Evolutionary conservation across 2,888 invertebrate species (phyloP).

Genomic region (Pegoplata infirma): DNA sequence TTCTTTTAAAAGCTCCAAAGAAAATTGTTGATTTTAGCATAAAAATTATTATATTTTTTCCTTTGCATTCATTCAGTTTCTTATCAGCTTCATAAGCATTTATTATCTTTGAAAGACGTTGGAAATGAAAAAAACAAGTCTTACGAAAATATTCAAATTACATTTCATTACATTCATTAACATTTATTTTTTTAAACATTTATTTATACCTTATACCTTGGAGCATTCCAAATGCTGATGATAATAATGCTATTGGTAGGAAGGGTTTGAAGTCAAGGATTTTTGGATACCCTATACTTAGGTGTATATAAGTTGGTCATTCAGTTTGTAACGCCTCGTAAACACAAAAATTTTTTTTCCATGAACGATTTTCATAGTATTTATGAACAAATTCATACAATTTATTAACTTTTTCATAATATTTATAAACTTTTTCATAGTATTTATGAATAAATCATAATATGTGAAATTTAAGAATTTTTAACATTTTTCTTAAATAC

Average conservation of each 20-base stretch:
- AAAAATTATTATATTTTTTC: constrained; percentile 12
- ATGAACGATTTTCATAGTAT: too few relatives aligned
- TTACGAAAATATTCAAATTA: constrained; percentile 49
- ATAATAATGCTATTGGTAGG: not conserved
- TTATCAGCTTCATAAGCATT: constrained; percentile 46
- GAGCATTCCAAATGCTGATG: not conserved
- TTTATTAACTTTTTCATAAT: too few relatives aligned
- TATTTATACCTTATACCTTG: constrained; percentile 1
- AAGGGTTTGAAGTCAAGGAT: too few relatives aligned
- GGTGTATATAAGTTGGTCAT: too few relatives aligned
- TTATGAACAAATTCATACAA: too few relatives aligned
- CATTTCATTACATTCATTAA: constrained; percentile 60
- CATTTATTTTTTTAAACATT: constrained; percentile 39
- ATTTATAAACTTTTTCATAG: too few relatives aligned
- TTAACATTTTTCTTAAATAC: too few relatives aligned
- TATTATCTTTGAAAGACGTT: constrained; percentile 25
- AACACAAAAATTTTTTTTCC: too few relatives aligned
- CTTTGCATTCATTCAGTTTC: constrained; percentile 6
- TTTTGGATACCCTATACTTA: too few relatives aligned
- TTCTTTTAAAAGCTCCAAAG: not conserved
- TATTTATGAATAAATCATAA: too few relatives aligned
- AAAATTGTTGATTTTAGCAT: constrained; percentile 31
- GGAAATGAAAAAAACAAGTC: not conserved
- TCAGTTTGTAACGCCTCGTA: too few relatives aligned
- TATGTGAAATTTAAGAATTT: too few relatives aligned